Base-by-base conservation (phyloP, 2,113 vertebrate species). In the Plecturocebus donacophilus region DNA sequence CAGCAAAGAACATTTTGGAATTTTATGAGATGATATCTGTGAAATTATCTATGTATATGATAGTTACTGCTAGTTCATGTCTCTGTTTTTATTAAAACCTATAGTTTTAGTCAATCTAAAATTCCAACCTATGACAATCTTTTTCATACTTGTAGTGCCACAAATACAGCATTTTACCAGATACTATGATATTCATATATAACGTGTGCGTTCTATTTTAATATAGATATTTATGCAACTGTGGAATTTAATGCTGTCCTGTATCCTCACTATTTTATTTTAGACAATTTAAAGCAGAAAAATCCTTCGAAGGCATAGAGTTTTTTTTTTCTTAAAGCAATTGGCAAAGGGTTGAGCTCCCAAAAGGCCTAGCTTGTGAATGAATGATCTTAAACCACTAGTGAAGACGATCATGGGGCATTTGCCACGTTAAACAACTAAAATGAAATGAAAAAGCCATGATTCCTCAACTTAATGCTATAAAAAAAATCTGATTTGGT, bases 361-460 rank as follows among this genome's bases (percentile, higher is more conserved):
- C 58, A 92, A 92, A 85, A 92, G 32, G 21, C 54, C 80, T 73
- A 86, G 73, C 42, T 61, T 90, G 49, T 86, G 45, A 12, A 47
- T 80, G 71, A 30, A 89, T 79, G 66, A 75, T 68, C 54, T 85
- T 80, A 49, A 92, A 21, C 81, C 76, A 68, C 20, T 54, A 21
- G 7, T 32, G 38, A 93, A 76, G 76, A 92, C 30, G 84, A 91
- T 13, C 1, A 2, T 45, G 11, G 45, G 45, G 16, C 68, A 54
- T 54, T 7, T 66, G 45, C 23, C 75, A 89, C 19, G 68, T 97
- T 76, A 83, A 81, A 97, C 70, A 79, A 47, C 23, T 35, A n/a
- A 89, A 94, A 85, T 40, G 40, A 66, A 90, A 71, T 35, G 38
- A 49, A 83, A 94, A 91, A 23, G 23, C 3, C 5, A 32, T 25